These are phyloP conservation scores for Eutrigla gurnardus DNA, from an alignment of 2,797 vertebrate species.

Conservation along the genomic window DNA sequence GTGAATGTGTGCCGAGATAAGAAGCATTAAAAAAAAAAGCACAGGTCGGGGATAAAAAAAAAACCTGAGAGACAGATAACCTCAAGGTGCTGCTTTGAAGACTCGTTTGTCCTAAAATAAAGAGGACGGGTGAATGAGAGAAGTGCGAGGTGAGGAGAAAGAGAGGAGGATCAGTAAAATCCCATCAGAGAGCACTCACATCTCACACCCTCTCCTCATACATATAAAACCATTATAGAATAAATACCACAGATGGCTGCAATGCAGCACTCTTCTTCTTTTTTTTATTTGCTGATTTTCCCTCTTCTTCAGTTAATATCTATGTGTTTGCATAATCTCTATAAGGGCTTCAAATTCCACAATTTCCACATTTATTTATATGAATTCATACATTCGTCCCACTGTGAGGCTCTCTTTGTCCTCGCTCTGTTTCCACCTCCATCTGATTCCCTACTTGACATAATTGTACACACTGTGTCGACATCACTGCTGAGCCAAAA, in stretches of 20 bases:
- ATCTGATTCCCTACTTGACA: constrained; percentile 39
- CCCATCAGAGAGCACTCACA: constrained; percentile 17
- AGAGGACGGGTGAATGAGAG: constrained; percentile 18
- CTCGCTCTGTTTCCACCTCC: constrained; percentile 20
- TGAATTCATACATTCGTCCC: constrained; percentile 10
- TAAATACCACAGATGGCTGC: constrained; percentile 31
- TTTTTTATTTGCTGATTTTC: not conserved
- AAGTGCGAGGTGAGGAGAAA: not conserved
- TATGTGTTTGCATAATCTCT: not conserved
- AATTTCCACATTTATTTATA: constrained; percentile 2
- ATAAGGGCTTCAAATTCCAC: too few relatives aligned
- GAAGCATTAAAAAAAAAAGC: constrained; percentile 33
- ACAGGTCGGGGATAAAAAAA: constrained; percentile 28
- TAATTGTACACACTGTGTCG: constrained; percentile 34
- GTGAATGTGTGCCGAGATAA: constrained; percentile 41
- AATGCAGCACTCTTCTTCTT: not conserved
- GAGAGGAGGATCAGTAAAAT: constrained; percentile 29
- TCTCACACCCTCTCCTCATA: constrained; percentile 6
- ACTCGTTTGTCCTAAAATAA: constrained; percentile 39
- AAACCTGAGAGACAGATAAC: constrained; percentile 15
- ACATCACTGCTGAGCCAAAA: constrained; percentile 67
- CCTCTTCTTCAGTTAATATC: not conserved
- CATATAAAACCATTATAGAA: constrained; percentile 15
- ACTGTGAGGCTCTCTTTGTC: constrained; percentile 36
- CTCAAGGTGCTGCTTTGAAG: constrained; percentile 25